phyloP scores from a whole-genome alignment of 2,113 vertebrate genomes.

The Silurus glanis region DNA sequence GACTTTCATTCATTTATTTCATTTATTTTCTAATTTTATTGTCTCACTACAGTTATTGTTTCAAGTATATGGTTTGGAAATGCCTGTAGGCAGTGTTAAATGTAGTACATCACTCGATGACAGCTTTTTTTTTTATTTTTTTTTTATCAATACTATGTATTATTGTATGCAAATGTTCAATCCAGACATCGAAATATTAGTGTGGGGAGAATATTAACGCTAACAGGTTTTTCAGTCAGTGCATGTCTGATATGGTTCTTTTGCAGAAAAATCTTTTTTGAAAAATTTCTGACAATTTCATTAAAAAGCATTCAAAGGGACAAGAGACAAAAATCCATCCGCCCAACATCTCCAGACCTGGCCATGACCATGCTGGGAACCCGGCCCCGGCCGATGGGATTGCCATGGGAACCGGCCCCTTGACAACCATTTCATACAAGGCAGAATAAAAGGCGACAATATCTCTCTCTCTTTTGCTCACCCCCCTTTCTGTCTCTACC shows the following conservation, averaged over 20 bases:
- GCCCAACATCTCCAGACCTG: conserved; percentile 54
- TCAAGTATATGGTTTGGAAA: not conserved
- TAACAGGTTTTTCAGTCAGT: not conserved
- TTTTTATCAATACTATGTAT: not conserved
- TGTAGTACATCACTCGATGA: not conserved
- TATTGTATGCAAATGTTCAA: not conserved
- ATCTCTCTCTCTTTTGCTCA: conserved; percentile 54
- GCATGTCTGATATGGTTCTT: not conserved
- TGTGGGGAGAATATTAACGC: not conserved
- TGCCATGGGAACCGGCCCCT: conserved; percentile 79
- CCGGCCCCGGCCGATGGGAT: conserved; percentile 63
- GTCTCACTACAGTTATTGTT: not conserved
- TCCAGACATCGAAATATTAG: not conserved
- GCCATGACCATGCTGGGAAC: conserved; percentile 47
- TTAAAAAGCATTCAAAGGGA: conserved; percentile 1
- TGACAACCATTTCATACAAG: conserved; percentile 66
- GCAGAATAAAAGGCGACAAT: conserved; percentile 76
- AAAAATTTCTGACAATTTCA: not conserved
- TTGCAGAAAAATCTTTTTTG: not conserved
- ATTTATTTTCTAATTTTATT: not conserved
- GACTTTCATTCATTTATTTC: not conserved
- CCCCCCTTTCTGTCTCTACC: conserved; percentile 20
- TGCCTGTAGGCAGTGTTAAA: not conserved
- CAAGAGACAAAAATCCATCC: conserved; percentile 47
- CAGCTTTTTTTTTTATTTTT: not conserved